These are phyloP conservation scores for Melanerpes formicivorus DNA, from an alignment of 2,113 vertebrate species.

Conservation along the genomic window DNA sequence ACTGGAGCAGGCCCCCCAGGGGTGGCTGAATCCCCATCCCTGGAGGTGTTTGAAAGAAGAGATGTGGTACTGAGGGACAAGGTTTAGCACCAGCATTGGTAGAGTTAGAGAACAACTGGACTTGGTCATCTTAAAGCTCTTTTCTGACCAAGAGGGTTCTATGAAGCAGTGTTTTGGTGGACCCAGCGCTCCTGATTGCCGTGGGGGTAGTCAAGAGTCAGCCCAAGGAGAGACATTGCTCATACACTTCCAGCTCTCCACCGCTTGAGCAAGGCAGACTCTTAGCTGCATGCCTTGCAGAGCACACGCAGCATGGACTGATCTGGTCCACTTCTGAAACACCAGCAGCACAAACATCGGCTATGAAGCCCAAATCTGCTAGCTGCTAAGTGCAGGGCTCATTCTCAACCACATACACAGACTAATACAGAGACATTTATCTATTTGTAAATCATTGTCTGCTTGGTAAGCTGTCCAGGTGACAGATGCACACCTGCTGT, in stretches of 20 bases:
- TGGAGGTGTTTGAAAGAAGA: no score
- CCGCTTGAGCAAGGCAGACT: neutral
- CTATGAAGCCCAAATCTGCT: neutral
- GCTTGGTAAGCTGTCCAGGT: neutral
- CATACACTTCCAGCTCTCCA: rapidly evolving
- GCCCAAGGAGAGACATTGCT: rapidly evolving
- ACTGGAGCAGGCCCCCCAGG: no score
- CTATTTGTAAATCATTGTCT: neutral
- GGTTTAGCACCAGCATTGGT: no score
- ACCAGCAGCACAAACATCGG: neutral
- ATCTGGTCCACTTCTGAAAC: rapidly evolving
- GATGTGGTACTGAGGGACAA: no score
- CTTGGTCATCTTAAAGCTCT: no score
- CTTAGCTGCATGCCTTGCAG: neutral
- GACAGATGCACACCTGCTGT: rapidly evolving
- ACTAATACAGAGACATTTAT: rapidly evolving
- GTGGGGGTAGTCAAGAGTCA: neutral
- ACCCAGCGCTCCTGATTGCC: rapidly evolving
- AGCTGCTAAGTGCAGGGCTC: rapidly evolving
- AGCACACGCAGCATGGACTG: rapidly evolving
- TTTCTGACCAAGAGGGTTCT: no score
- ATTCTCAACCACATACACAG: neutral
- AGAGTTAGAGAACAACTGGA: no score
- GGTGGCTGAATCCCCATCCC: no score
- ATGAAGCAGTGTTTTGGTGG: neutral